Percentiles rank a stretch among this genome's conserved stretches.
Evolutionary conservation across 1,140 invertebrate genomes (phyloP).

Genomic region (Varroa destructor): DNA sequence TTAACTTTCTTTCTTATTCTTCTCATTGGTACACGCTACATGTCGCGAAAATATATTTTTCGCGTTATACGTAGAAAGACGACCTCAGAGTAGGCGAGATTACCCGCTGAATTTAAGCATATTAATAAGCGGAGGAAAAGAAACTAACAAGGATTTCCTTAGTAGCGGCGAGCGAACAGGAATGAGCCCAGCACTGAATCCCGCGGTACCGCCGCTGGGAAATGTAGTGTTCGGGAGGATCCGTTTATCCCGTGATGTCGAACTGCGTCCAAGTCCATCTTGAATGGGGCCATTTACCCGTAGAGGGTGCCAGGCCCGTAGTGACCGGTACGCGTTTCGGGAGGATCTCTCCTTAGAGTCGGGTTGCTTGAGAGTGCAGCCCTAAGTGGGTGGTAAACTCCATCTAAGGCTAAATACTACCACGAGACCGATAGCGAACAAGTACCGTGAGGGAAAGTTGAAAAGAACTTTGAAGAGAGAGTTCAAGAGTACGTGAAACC

Average conservation of each 20-base stretch:
- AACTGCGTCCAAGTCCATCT: constrained; percentile 58
- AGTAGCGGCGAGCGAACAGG: constrained; percentile 74
- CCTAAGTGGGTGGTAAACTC: constrained; percentile 66
- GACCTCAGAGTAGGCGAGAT: constrained; percentile 56
- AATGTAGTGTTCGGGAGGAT: constrained; percentile 33
- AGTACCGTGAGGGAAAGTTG: constrained; percentile 82
- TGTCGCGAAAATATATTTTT: too few relatives aligned
- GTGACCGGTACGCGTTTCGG: neutral
- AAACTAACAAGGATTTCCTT: constrained; percentile 74
- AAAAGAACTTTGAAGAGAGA: constrained; percentile 79
- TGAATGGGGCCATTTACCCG: constrained; percentile 42
- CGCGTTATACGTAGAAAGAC: too few relatives aligned
- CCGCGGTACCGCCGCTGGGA: constrained; percentile 38
- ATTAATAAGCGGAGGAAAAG: constrained; percentile 80
- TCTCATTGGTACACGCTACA: too few relatives aligned
- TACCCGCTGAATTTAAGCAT: constrained; percentile 73
- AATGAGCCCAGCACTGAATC: constrained; percentile 56
- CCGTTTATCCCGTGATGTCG: too few relatives aligned
- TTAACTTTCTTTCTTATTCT: too few relatives aligned
- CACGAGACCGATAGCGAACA: constrained; percentile 73
- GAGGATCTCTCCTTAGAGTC: constrained; percentile 51
- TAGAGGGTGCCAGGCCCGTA: constrained; percentile 43
- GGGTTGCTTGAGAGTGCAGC: constrained; percentile 72
- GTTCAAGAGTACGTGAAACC: constrained; percentile 64
- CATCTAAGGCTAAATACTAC: constrained; percentile 72